Base-by-base conservation (phyloP, 2,797 vertebrate species). In the Enteromius afrohamiltoni region DNA sequence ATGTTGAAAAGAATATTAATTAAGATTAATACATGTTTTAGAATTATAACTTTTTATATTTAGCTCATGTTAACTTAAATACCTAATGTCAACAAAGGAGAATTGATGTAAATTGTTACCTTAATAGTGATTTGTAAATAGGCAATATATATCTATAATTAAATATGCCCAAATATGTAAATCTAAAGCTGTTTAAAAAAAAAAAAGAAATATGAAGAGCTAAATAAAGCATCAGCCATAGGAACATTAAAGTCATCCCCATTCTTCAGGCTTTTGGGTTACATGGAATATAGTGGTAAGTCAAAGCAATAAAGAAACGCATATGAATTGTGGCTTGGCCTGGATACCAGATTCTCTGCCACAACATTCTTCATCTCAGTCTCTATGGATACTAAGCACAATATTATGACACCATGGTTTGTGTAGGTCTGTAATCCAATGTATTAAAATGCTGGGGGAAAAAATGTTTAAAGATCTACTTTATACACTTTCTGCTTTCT, bases 321-420 rank as follows among this genome's bases (percentile, higher is more conserved):
- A 87, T 82, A 77, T 86, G 74, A 84, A 86, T 87, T 86, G 85
- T 73, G 79, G 85, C 74, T 88, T 89, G 88, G 88, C 79, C 80
- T 78, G 42, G 40, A 79, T 86, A 73, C 69, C 74, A 65, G 45
- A 71, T 81, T 86, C 77, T 45, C 78, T 84, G 88, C 90, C 90
- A 90, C 89, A 84, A 87, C 81, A 87, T 89, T 90, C 86, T 83
- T 85, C 86, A 87, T 85, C 86, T 79, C 84, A 47, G 89, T 93
- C 88, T 71, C 91, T 89, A 93, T 92, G 89, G 91, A 85, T 83
- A 85, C 91, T 31, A 79, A 83, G 86, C 91, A 92, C 88, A 93
- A 93, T 92, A 93, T 93, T 93, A 90, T 92, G 91, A 88, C 86
- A 84, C 83, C 85, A 74, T 88, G 86, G 84, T 90, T 90, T 83